Conservation (phyloP, 2,888 invertebrate genomes). For the Drosophila meridionalis region DNA sequence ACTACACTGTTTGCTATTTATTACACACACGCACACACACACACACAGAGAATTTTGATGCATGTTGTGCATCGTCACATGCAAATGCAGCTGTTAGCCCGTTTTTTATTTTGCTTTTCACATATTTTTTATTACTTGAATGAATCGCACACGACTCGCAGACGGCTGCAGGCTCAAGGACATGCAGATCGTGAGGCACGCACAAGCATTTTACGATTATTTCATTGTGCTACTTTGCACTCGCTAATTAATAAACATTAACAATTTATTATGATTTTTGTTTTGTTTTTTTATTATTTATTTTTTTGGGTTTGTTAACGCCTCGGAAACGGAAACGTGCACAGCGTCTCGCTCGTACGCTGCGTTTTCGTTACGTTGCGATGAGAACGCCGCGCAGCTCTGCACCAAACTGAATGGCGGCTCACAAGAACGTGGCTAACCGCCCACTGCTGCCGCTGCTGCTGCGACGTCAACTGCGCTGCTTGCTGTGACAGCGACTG, state of each 20-base stretch:
- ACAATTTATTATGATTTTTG: constrained; percentile 5
- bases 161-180: constrained; percentile 47
- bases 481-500: constrained; percentile 28
- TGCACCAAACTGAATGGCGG: constrained; percentile 71
- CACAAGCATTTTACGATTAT: neutral
- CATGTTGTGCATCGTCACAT: constrained; percentile 40
- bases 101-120: neutral
- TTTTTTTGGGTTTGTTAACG: constrained; percentile 6
- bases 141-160: constrained; percentile 34
- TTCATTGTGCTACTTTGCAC: constrained; percentile 3
- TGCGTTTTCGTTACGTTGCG: constrained; percentile 23
- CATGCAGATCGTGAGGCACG: constrained; percentile 20
- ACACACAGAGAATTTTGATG: constrained; percentile 24
- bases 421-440: constrained; percentile 32
- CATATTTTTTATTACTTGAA: constrained; percentile 32
- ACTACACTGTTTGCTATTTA: neutral
- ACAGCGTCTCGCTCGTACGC: constrained; percentile 37
- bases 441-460: constrained; percentile 45
- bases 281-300: neutral
- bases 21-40: constrained; percentile 22
- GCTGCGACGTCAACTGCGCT: constrained; percentile 27
- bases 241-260: constrained; percentile 50
- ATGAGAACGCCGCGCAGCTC: constrained; percentile 67
- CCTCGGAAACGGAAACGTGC: constrained; percentile 45
- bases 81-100: constrained; percentile 30